Conservation (phyloP, 1,140 invertebrate species). For the Ladona fulva region DNA sequence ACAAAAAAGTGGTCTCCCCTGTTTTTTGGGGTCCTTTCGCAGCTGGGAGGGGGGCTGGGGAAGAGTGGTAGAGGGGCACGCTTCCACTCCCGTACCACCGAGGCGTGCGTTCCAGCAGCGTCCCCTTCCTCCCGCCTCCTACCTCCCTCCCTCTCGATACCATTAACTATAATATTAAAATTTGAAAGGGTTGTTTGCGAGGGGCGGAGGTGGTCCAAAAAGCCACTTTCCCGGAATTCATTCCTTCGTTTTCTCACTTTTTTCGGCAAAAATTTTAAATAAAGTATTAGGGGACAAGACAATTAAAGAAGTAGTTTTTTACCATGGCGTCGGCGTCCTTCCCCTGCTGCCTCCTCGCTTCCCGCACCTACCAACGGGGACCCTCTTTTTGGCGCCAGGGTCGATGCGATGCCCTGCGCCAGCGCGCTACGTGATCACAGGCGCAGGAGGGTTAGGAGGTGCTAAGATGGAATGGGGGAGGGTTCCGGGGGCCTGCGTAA, state of each 20-base stretch:
- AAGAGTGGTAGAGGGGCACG: neutral
- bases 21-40: no score
- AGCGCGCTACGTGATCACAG: neutral
- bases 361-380: neutral
- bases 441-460: neutral
- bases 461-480: neutral
- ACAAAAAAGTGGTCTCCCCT: neutral
- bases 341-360: neutral
- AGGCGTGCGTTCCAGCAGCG: neutral
- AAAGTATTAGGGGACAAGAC: conserved; percentile 33
- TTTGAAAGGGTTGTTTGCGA: conserved; percentile 19
- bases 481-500: no score
- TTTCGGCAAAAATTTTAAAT: conserved; percentile 37
- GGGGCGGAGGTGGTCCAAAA: neutral
- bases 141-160: neutral
- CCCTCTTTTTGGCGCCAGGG: conserved; percentile 5
- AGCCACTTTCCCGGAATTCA: conserved; percentile 27
- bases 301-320: conserved; percentile 11
- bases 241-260: conserved; percentile 33
- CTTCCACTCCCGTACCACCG: neutral
- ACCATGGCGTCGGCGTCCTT: neutral
- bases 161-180: conserved; percentile 27
- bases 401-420: neutral
- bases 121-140: neutral
- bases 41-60: no score